These are phyloP conservation scores for Periphyllus acericola DNA, from an alignment of 2,888 invertebrate genomes.

Conservation along the genomic window DNA sequence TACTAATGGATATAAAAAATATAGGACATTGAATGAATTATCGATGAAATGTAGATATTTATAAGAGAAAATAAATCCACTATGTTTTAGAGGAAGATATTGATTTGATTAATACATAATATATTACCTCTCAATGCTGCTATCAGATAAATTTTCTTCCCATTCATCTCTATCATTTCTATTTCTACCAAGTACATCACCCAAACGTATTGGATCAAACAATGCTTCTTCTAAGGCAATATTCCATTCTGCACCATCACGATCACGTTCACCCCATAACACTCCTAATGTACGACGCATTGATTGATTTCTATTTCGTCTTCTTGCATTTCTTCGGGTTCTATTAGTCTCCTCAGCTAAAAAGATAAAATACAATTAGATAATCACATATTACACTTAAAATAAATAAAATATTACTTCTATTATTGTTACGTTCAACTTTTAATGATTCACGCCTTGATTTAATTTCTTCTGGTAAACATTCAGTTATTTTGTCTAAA, in stretches of 20 bases:
- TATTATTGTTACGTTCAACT: slow-evolving; percentile 32
- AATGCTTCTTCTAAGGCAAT: slow-evolving; percentile 43
- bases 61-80: background rate
- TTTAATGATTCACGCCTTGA: slow-evolving; percentile 28
- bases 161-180: slow-evolving; percentile 38
- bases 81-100: background rate
- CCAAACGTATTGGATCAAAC: slow-evolving; percentile 55
- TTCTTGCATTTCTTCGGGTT: slow-evolving; percentile 11
- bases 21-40: background rate
- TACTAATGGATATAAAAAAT: background rate
- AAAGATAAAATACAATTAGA: background rate
- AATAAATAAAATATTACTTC: slow-evolving; percentile 22
- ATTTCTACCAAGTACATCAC: slow-evolving; percentile 48
- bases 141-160: slow-evolving; percentile 48
- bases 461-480: slow-evolving; percentile 45
- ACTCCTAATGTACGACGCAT: background rate
- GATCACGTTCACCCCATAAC: slow-evolving; percentile 38
- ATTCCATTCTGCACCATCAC: slow-evolving; percentile 51
- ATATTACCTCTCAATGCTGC: slow-evolving; percentile 43
- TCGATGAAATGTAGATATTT: background rate
- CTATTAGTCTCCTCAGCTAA: slow-evolving; percentile 13
- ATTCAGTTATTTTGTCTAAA: slow-evolving; percentile 52
- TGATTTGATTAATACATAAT: background rate
- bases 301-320: slow-evolving; percentile 31
- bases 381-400: background rate